A percentile compares a stretch with the other conserved stretches of the same genome.
phyloP scores from a whole-genome alignment of 2,888 invertebrate species.

The Catonia carolina region DNA sequence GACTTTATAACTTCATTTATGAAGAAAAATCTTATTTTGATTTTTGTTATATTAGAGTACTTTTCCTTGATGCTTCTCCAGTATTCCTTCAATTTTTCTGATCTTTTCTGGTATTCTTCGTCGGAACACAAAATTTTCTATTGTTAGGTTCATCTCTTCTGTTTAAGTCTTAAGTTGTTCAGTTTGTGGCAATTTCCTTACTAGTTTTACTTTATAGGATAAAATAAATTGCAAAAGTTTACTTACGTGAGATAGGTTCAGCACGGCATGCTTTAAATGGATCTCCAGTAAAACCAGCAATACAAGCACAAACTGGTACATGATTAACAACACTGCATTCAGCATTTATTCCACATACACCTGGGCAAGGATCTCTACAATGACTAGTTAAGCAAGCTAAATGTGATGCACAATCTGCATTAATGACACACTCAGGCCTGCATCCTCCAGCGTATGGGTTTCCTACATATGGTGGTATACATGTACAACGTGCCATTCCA shows the following conservation, averaged over 20 bases:
- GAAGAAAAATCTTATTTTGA: too few relatives aligned
- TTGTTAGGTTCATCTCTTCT: too few relatives aligned
- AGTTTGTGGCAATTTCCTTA: too few relatives aligned
- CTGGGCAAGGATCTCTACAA: slow-evolving; percentile 78
- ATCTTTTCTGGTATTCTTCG: too few relatives aligned
- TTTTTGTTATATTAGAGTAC: too few relatives aligned
- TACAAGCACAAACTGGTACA: slow-evolving; percentile 73
- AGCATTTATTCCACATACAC: slow-evolving; percentile 75
- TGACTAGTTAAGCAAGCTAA: slow-evolving; percentile 76
- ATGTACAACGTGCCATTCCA: slow-evolving; percentile 66
- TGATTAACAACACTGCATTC: slow-evolving; percentile 77
- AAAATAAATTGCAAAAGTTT: neutral
- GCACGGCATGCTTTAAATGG: slow-evolving; percentile 71
- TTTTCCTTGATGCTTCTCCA: too few relatives aligned
- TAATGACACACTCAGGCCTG: slow-evolving; percentile 75
- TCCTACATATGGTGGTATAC: slow-evolving; percentile 81
- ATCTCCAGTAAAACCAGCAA: slow-evolving; percentile 70
- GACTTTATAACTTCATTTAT: too few relatives aligned
- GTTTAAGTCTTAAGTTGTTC: too few relatives aligned
- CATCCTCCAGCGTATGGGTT: slow-evolving; percentile 82
- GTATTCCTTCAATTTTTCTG: too few relatives aligned
- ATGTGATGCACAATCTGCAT: slow-evolving; percentile 70
- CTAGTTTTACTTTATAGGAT: too few relatives aligned
- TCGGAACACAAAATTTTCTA: too few relatives aligned
- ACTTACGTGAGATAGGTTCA: slow-evolving; percentile 52